Evolutionary conservation across 1,140 invertebrate genomes (phyloP), one percentile per base, ranked within the genome.

Genomic region (Drosophila chauvacae): DNA sequence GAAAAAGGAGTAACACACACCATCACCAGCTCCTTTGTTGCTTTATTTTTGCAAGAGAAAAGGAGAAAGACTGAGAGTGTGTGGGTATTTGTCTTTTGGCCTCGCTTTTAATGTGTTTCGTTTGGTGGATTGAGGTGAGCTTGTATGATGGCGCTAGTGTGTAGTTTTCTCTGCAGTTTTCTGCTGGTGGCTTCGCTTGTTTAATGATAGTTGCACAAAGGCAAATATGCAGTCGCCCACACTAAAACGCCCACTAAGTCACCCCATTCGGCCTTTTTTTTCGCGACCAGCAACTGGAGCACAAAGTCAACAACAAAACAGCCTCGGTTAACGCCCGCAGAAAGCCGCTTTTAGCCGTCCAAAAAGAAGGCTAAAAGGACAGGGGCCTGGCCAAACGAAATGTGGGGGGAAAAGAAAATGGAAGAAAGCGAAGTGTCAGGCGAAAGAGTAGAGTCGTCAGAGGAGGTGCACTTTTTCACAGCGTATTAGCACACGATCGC

Each of bases 171-270:
- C 35, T 58, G 39, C 66, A 60, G 51, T 76, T 78, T 61, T 55
- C 45, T 84, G 42, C 70, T 75, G 78, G 64, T 74, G 66, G 80
- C 61, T 69, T 83, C 79, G 60, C 69, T 88, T 78, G 80, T 68
- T 88, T 88, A 87, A 87, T 87, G 84, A 88, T 87, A 88, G 84
- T 88, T 80, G 50, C 84, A 74, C 77, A 77, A 77, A 87, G 76
- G 71, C 84, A 87, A 87, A 87, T 83, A 83, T 71, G 75, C 66
- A 72, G 55, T 60, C 56, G 64, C 55, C 42, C 57, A 53, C 73
- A 51, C 50, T 57, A 51, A 47, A 51, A 44, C 58, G 18, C 62
- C 62, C 37, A 60, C 55, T 42, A 59, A 61, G 56, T 45, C 66
- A 50, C 37, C 51, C 37, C 60, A n/a, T 42, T 37, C 18, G n/a